Evolutionary conservation across 2,113 vertebrate species (phyloP).

Genomic region (Calonectris borealis): DNA sequence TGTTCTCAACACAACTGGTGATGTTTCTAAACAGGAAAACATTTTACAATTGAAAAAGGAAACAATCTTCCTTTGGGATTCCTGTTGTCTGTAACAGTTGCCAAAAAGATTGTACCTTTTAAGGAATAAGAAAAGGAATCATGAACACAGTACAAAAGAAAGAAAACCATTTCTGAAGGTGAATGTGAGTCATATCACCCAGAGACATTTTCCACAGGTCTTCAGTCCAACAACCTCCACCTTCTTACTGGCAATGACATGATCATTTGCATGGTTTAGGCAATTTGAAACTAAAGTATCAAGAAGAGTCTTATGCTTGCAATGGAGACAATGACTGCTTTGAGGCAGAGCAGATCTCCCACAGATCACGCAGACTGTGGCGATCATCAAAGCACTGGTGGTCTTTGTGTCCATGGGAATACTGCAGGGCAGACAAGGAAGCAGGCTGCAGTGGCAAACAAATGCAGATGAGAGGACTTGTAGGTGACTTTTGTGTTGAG

Average conservation of each 20-base stretch:
- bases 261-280: not conserved
- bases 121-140: not conserved
- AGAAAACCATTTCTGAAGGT: not conserved
- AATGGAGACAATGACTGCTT: not conserved
- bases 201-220: not conserved
- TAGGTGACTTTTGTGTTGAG: not conserved
- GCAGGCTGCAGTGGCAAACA: not conserved
- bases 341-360: not conserved
- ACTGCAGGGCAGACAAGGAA: not conserved
- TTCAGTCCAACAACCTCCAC: not conserved
- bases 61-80: not conserved
- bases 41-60: not conserved
- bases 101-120: not conserved
- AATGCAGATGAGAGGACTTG: not conserved
- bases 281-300: not conserved
- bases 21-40: constrained; percentile 4
- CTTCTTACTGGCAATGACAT: not conserved
- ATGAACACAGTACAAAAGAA: not conserved
- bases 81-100: not conserved
- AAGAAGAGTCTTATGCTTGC: not conserved
- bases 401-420: not conserved
- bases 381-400: not conserved
- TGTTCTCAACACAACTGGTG: not conserved
- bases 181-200: not conserved
- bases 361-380: not conserved